These are phyloP conservation scores for Aegithalos caudatus DNA, from an alignment of 2,113 vertebrate species.

Conservation along the genomic window DNA sequence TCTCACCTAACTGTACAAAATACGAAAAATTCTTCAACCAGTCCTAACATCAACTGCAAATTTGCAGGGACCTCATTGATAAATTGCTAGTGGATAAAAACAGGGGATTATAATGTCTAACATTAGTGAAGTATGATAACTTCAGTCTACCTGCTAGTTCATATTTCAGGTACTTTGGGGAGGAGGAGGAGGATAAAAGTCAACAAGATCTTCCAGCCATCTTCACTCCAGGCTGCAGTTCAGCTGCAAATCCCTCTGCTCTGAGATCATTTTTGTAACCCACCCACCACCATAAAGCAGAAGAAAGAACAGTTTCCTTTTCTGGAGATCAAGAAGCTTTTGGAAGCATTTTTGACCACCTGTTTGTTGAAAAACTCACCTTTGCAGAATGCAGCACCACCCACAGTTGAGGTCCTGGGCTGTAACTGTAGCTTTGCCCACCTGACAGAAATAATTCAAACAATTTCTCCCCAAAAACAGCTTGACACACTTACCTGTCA, in stretches of 20 bases:
- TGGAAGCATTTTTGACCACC: background rate
- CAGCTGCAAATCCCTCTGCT: background rate
- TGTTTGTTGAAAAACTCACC: background rate
- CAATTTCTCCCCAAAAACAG: background rate
- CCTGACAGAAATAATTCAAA: background rate
- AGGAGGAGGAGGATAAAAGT: background rate
- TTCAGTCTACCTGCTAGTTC: background rate
- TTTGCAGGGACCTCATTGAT: background rate
- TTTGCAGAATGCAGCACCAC: background rate
- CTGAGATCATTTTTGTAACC: background rate
- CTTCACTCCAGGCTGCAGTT: background rate
- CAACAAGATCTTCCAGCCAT: background rate
- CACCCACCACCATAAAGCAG: background rate
- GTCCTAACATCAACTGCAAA: background rate
- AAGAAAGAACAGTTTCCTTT: background rate
- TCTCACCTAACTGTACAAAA: background rate
- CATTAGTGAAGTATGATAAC: background rate
- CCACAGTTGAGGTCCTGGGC: fast-evolving
- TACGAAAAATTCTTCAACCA: background rate
- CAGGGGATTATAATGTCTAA: fast-evolving
- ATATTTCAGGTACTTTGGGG: background rate
- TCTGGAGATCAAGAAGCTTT: background rate
- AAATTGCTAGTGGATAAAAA: background rate
- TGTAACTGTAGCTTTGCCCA: background rate
- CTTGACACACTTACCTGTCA: background rate